phyloP scores from a whole-genome alignment of 2,888 invertebrate species.

The Vesta saturnalis region DNA sequence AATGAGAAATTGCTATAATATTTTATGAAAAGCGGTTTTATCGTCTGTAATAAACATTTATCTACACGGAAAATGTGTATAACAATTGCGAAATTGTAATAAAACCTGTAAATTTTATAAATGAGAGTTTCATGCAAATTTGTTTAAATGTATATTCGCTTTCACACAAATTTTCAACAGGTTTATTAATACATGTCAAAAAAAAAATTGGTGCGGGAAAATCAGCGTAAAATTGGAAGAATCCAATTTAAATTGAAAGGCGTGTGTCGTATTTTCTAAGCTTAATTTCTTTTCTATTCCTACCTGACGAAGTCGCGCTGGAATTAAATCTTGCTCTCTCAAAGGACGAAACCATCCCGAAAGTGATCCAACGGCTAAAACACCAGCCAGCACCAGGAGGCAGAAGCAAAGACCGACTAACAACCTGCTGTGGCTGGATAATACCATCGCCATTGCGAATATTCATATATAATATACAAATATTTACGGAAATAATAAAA shows the following conservation, averaged over 20 bases:
- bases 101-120: no score
- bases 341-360: slow-evolving; percentile 71
- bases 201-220: no score
- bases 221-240: no score
- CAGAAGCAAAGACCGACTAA: slow-evolving; percentile 68
- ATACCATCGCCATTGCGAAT: slow-evolving; percentile 70
- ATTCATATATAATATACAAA: slow-evolving; percentile 13
- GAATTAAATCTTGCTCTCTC: slow-evolving; percentile 65
- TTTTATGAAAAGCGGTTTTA: neutral
- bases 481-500: slow-evolving; percentile 11
- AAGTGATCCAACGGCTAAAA: slow-evolving; percentile 68
- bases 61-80: neutral
- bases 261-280: neutral
- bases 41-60: neutral
- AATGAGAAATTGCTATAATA: neutral
- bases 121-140: neutral
- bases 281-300: neutral
- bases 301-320: slow-evolving; percentile 70
- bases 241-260: slow-evolving; percentile 10
- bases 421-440: slow-evolving; percentile 71
- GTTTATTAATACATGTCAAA: neutral
- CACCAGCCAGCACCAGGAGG: slow-evolving; percentile 67
- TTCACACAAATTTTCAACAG: neutral
- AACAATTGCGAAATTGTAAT: neutral
- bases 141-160: neutral